Percentiles rank a stretch among this genome's conserved stretches.
These are phyloP conservation scores for Coelopa frigida DNA, from an alignment of 1,140 invertebrate genomes.

Conservation along the genomic window DNA sequence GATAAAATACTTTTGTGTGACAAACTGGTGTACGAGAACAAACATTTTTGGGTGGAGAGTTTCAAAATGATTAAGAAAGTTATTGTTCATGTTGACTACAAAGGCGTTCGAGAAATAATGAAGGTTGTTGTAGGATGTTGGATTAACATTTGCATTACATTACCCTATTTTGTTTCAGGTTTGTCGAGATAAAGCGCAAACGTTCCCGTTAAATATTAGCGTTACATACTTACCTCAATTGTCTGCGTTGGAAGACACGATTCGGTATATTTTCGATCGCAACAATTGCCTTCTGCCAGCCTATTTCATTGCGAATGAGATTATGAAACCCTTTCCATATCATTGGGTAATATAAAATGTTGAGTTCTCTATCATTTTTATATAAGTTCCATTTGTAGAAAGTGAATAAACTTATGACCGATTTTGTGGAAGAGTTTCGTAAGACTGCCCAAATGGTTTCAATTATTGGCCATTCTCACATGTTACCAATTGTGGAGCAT, in stretches of 20 bases:
- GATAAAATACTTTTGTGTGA: constrained; percentile 75
- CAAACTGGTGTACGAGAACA: constrained; percentile 66
- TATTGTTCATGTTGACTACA: constrained; percentile 88
- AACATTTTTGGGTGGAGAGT: constrained; percentile 80
- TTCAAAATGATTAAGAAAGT: constrained; percentile 80
- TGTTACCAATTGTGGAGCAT: constrained; percentile 90
- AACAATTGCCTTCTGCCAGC: constrained; percentile 86
- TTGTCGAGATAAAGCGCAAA: constrained; percentile 79
- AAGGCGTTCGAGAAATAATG: constrained; percentile 87
- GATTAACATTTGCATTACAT: neutral
- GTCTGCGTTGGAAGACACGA: constrained; percentile 68
- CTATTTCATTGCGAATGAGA: constrained; percentile 92
- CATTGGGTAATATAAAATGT: constrained; percentile 68
- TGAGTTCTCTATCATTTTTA: neutral
- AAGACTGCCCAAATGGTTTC: constrained; percentile 91
- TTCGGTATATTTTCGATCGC: constrained; percentile 85
- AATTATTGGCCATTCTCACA: constrained; percentile 79
- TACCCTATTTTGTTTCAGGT: constrained; percentile 1
- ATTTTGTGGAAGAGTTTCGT: constrained; percentile 87
- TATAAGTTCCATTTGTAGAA: constrained; percentile 49
- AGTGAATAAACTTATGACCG: constrained; percentile 74
- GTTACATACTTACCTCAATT: constrained; percentile 73
- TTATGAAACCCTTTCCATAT: constrained; percentile 83
- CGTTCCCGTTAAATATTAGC: constrained; percentile 66
- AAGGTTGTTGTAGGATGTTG: constrained; percentile 51